A percentile compares a stretch with the other conserved stretches of the same genome.
Conservation (phyloP, 2,797 vertebrate genomes). For the Cuculus canorus region DNA sequence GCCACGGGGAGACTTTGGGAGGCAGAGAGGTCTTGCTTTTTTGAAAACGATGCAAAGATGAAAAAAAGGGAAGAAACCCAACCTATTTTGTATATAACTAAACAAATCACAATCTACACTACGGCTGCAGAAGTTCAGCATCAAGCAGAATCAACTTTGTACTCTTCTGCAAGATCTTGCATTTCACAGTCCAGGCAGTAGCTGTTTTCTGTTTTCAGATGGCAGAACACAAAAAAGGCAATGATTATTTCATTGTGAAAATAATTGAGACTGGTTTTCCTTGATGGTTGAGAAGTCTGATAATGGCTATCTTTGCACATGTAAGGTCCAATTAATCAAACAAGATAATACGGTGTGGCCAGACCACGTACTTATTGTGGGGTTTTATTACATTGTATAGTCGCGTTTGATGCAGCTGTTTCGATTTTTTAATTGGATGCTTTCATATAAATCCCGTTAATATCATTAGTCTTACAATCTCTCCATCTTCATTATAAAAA, state of each 20-base stretch:
- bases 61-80: neutral
- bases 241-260: neutral
- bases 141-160: neutral
- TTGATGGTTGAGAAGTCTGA: slow-evolving; percentile 4
- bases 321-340: slow-evolving; percentile 46
- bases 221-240: neutral
- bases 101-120: neutral
- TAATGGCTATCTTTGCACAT: neutral
- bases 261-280: slow-evolving; percentile 20
- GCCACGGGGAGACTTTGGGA: neutral
- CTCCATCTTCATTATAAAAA: neutral
- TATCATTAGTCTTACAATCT: slow-evolving; percentile 9
- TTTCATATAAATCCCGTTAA: slow-evolving; percentile 41
- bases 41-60: neutral
- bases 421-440: slow-evolving; percentile 7
- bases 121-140: neutral
- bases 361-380: neutral
- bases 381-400: neutral
- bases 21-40: neutral
- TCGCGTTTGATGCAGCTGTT: slow-evolving; percentile 12
- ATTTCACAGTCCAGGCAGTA: neutral
- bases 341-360: neutral
- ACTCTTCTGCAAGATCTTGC: neutral
- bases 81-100: accelerated
- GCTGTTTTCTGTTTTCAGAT: neutral